Conservation (phyloP, 2,888 invertebrate genomes). For the Nomada lathburiana region DNA sequence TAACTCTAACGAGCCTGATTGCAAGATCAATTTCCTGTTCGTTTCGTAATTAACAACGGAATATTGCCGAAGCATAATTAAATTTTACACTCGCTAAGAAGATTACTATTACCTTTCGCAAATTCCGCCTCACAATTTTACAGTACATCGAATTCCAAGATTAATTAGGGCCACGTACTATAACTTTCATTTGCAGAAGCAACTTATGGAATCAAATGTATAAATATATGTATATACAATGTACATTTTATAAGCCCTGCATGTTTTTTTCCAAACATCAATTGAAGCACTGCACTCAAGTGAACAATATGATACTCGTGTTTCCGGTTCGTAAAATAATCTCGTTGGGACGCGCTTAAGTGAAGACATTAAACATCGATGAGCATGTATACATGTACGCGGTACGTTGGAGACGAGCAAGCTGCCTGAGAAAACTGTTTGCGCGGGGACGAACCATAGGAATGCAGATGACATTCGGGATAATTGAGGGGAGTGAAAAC, state of each 20-base stretch:
- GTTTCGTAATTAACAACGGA: slow-evolving; percentile 29
- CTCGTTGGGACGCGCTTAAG: background rate
- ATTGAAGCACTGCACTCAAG: no score
- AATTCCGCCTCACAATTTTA: background rate
- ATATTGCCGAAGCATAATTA: slow-evolving; percentile 2
- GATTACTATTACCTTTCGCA: background rate
- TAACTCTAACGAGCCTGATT: slow-evolving; percentile 42
- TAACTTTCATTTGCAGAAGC: no score
- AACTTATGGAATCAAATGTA: no score
- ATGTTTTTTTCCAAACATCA: no score
- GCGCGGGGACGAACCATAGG: slow-evolving; percentile 19
- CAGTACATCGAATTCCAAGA: no score
- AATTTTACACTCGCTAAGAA: slow-evolving; percentile 1
- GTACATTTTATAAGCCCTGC: no score
- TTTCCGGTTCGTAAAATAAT: background rate
- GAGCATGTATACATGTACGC: background rate
- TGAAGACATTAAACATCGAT: slow-evolving; percentile 5
- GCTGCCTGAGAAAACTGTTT: slow-evolving; percentile 3
- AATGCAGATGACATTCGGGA: slow-evolving; percentile 45
- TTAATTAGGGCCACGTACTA: no score
- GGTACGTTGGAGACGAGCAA: no score
- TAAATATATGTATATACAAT: no score
- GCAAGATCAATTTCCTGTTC: slow-evolving; percentile 31
- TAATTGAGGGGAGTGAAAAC: slow-evolving; percentile 52
- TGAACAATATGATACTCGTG: no score